phyloP scores from a whole-genome alignment of 2,797 vertebrate genomes.

The Darevskia nairensis region DNA sequence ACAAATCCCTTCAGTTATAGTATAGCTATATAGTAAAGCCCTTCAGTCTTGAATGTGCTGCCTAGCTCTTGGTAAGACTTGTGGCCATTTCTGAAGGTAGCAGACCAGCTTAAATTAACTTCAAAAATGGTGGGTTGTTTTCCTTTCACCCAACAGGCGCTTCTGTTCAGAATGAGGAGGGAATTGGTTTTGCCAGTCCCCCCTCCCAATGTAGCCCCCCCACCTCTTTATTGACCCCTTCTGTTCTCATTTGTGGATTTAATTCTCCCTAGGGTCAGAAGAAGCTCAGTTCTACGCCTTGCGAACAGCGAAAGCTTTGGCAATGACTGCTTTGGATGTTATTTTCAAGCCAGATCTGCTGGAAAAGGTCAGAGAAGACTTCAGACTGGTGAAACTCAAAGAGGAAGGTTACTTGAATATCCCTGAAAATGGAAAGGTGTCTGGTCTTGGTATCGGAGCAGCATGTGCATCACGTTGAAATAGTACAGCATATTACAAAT shows the following conservation, averaged over 20 bases:
- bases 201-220: too few relatives aligned
- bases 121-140: too few relatives aligned
- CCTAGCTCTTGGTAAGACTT: too few relatives aligned
- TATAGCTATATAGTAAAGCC: too few relatives aligned
- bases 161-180: too few relatives aligned
- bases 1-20: neutral
- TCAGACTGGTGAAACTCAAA: constrained; percentile 77
- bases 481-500: constrained; percentile 28
- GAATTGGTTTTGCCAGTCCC: too few relatives aligned
- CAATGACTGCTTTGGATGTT: constrained; percentile 91
- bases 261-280: constrained; percentile 81
- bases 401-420: constrained; percentile 73
- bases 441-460: constrained; percentile 41
- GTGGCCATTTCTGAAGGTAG: too few relatives aligned
- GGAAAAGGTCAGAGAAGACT: constrained; percentile 82
- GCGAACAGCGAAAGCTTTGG: constrained; percentile 87
- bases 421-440: constrained; percentile 53
- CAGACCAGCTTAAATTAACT: too few relatives aligned
- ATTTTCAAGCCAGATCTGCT: constrained; percentile 84
- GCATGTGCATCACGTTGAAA: constrained; percentile 57
- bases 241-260: constrained; percentile 53
- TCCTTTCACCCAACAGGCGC: too few relatives aligned
- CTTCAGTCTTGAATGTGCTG: too few relatives aligned
- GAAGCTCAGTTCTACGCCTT: constrained; percentile 88
- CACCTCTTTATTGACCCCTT: neutral